Evolutionary conservation across 2,797 vertebrate species (phyloP), one percentile per base, ranked within the genome.

Genomic region (Dendrocincla fuliginosa): DNA sequence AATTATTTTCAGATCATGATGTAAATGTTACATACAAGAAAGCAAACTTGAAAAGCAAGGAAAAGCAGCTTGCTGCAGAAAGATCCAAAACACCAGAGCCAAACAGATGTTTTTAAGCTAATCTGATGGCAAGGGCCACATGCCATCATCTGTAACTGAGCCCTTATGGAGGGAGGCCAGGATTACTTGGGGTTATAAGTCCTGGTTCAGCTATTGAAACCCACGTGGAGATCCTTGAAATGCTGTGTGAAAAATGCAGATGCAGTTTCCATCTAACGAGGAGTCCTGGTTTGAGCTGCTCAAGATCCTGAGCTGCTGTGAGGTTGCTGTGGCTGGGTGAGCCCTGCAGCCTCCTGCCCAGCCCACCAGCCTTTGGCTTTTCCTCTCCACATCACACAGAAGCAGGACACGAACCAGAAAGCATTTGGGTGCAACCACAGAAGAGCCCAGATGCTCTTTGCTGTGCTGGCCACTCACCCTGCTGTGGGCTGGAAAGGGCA

Each of bases 1-100:
- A 97, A 98, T 98, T 98, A 94, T 91, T 97, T 97, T 93, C 88
- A 93, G 92, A 95, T 95, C 79, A 77, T 37, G 77, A 97, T 94
- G 86, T 69, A 94, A 95, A 97, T 37, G 83, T 86, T 96, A 87
- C 85, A 77, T 94, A 93, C 75, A 65, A 67, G 86, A 92, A 97
- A 97, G 73, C 60, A 91, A 96, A 97, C 90, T 96, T 86, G 73
- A 96, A 89, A 96, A 95, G 77, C 75, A 85, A 80, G 41, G 42
- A 69, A 80, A 96, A 94, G 55, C 85, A 92, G 68, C 76, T 86
- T 94, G 70, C 52, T 92, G 46, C 56, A 77, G 56, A 50, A 56
- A 35, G 22, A 35, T 32, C 59, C 56, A 49, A 65, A 60, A 30
- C 77, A 87, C 68, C 81, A 37, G 46, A 92, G 57, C 57, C 67